phyloP scores from a whole-genome alignment of 2,797 vertebrate species.

The Epinephelus awoara region DNA sequence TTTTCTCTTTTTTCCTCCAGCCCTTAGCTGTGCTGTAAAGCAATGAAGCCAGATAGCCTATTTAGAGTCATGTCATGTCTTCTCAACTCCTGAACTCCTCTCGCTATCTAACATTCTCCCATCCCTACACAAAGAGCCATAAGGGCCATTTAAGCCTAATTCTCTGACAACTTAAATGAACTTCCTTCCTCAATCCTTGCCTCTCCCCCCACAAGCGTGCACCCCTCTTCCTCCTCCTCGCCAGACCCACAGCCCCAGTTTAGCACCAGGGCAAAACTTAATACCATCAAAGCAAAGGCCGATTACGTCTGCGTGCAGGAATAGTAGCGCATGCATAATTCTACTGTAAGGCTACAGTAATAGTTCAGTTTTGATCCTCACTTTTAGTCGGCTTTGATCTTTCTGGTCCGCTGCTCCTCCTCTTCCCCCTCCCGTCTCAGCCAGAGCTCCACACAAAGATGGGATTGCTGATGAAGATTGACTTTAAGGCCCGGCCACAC shows the following conservation, averaged over 20 bases:
- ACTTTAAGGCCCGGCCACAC: slow-evolving; percentile 61
- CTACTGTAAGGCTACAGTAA: slow-evolving; percentile 70
- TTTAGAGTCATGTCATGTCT: slow-evolving; percentile 46
- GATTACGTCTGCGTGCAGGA: slow-evolving; percentile 60
- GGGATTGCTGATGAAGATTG: slow-evolving; percentile 67
- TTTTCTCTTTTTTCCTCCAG: background rate
- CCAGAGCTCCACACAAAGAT: slow-evolving; percentile 51
- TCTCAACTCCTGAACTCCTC: slow-evolving; percentile 41
- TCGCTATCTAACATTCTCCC: slow-evolving; percentile 8
- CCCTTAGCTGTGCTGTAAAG: slow-evolving; percentile 6
- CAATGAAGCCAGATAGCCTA: slow-evolving; percentile 15
- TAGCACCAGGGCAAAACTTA: slow-evolving; percentile 62
- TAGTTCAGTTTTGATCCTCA: slow-evolving; percentile 69
- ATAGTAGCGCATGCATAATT: slow-evolving; percentile 67
- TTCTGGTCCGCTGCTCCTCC: slow-evolving; percentile 61
- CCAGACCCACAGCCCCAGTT: slow-evolving; percentile 52
- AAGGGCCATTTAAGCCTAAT: slow-evolving; percentile 54
- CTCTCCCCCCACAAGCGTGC: background rate
- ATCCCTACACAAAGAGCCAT: slow-evolving; percentile 31
- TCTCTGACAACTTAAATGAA: slow-evolving; percentile 60
- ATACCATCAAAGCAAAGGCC: slow-evolving; percentile 76
- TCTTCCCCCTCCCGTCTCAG: slow-evolving; percentile 29
- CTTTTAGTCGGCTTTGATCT: slow-evolving; percentile 77
- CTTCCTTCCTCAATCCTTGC: slow-evolving; percentile 31
- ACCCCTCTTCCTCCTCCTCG: slow-evolving; percentile 2